phyloP scores from a whole-genome alignment of 2,888 invertebrate species.

The Microctonus hyperodae region DNA sequence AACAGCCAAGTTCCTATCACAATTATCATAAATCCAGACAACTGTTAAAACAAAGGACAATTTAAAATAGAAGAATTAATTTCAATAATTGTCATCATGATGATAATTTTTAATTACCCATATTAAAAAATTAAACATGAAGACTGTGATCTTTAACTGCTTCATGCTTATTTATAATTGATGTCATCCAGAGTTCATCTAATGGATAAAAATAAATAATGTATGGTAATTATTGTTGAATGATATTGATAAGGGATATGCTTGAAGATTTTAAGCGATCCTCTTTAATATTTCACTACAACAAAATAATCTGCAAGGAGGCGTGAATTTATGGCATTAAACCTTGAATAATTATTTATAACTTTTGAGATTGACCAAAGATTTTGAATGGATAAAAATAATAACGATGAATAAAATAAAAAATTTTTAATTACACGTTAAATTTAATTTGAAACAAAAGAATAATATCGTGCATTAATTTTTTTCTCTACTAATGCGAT shows the following conservation, averaged over 20 bases:
- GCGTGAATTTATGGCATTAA: too few species aligned
- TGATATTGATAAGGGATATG: not conserved
- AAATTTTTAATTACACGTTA: too few species aligned
- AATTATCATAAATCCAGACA: conserved; percentile 66
- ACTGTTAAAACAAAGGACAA: too few species aligned
- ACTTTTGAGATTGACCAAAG: too few species aligned
- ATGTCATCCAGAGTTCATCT: conserved; percentile 47
- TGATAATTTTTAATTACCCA: conserved; percentile 48
- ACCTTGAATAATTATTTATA: too few species aligned
- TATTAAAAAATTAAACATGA: conserved; percentile 58
- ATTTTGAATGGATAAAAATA: too few species aligned
- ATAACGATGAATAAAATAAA: not conserved
- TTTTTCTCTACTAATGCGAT: not conserved
- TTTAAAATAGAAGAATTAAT: too few species aligned
- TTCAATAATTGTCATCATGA: not conserved
- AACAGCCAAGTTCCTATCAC: conserved; percentile 67
- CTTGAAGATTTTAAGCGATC: not conserved
- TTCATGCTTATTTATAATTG: conserved; percentile 49
- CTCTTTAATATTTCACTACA: not conserved
- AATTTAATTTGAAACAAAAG: too few species aligned
- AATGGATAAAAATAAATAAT: conserved; percentile 35
- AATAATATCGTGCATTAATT: not conserved
- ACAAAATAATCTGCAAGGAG: not conserved
- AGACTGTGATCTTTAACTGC: conserved; percentile 56
- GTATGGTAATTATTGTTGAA: not conserved